A percentile compares a stretch with the other conserved stretches of the same genome.
phyloP scores from a whole-genome alignment of 1,140 invertebrate species.

The Zaprionus inermis region DNA sequence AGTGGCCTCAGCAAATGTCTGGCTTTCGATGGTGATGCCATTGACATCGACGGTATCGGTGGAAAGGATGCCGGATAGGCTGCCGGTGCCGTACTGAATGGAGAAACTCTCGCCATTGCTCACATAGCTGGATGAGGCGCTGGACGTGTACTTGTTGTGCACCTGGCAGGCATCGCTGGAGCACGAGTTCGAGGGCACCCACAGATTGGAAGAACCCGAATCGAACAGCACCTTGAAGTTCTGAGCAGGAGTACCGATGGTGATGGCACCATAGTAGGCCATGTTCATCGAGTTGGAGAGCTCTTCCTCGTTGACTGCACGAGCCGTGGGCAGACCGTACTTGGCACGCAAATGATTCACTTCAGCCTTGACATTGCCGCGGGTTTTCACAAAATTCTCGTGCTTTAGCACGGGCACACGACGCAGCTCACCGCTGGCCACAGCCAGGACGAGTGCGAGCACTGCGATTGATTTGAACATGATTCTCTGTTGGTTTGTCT shows the following conservation, averaged over 20 bases:
- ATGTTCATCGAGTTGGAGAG: slow-evolving; percentile 97
- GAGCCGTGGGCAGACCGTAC: slow-evolving; percentile 51
- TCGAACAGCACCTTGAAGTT: slow-evolving; percentile 98
- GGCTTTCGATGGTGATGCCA: slow-evolving; percentile 88
- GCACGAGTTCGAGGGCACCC: slow-evolving; percentile 98
- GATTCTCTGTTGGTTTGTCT: slow-evolving; percentile 51
- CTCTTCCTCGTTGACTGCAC: slow-evolving; percentile 87
- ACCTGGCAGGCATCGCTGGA: slow-evolving; percentile 90
- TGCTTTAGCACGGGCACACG: slow-evolving; percentile 65
- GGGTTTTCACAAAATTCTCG: slow-evolving; percentile 70
- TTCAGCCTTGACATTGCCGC: slow-evolving; percentile 62
- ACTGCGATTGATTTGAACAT: slow-evolving; percentile 58
- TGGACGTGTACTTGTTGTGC: slow-evolving; percentile 95
- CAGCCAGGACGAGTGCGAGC: slow-evolving; percentile 59
- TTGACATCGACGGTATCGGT: slow-evolving; percentile 91
- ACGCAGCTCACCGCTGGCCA: slow-evolving; percentile 68
- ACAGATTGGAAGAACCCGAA: slow-evolving; percentile 98
- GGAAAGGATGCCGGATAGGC: slow-evolving; percentile 96
- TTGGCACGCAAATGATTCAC: slow-evolving; percentile 55
- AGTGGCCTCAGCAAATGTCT: slow-evolving; percentile 99
- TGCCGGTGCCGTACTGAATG: slow-evolving; percentile 98
- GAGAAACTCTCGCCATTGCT: slow-evolving; percentile 95
- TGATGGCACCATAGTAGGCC: slow-evolving; percentile 97
- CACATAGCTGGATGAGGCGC: slow-evolving; percentile 90
- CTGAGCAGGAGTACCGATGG: slow-evolving; percentile 96